phyloP scores from a whole-genome alignment of 1,140 invertebrate genomes.

The Hestina assimilis region DNA sequence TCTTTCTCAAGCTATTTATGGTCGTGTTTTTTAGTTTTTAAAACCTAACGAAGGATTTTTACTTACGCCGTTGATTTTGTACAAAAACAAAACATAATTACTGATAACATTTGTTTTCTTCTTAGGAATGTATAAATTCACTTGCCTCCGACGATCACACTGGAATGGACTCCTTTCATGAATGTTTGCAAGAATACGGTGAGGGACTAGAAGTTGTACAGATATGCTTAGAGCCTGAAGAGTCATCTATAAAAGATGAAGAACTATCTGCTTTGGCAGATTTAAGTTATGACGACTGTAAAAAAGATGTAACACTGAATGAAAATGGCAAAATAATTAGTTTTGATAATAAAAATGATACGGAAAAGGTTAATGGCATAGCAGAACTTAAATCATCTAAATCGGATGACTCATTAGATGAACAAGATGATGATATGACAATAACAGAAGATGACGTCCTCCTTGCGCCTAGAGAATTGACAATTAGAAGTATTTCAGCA shows the following conservation, averaged over 20 bases:
- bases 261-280: constrained; percentile 71
- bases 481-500: constrained; percentile 56
- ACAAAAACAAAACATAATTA: background rate
- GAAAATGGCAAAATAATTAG: constrained; percentile 29
- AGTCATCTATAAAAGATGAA: constrained; percentile 72
- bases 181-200: constrained; percentile 81
- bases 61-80: background rate
- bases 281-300: constrained; percentile 71
- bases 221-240: constrained; percentile 79
- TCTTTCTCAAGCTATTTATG: too few species aligned
- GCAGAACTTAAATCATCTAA: constrained; percentile 55
- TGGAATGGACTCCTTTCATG: constrained; percentile 80
- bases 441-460: constrained; percentile 74
- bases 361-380: constrained; percentile 53
- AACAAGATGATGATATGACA: constrained; percentile 74
- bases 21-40: background rate
- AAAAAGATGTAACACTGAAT: constrained; percentile 35
- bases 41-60: background rate
- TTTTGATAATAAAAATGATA: constrained; percentile 36
- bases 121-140: constrained; percentile 74
- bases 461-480: constrained; percentile 57
- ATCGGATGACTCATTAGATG: constrained; percentile 72
- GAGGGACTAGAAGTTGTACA: constrained; percentile 80
- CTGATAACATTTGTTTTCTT: constrained; percentile 30
- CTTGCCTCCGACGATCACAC: constrained; percentile 80